Percentiles rank a stretch among this genome's conserved stretches.
phyloP scores from a whole-genome alignment of 1,140 invertebrate genomes.

The Acromyrmex heyeri region DNA sequence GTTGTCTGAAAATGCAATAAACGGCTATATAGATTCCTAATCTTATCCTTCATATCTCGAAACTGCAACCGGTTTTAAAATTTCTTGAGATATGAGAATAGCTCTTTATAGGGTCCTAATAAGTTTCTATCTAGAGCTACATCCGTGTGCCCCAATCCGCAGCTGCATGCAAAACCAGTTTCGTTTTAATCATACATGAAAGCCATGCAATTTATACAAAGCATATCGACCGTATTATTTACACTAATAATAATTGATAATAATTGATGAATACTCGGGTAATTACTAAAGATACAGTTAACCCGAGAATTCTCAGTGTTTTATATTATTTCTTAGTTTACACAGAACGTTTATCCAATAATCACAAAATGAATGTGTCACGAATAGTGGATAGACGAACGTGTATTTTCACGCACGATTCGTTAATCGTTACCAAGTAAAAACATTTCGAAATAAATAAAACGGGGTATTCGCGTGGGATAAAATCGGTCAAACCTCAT shows the following conservation, averaged over 20 bases:
- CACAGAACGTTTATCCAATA: background rate
- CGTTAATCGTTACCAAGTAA: constrained; percentile 27
- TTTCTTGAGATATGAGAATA: background rate
- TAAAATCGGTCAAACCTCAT: background rate
- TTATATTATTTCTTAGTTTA: constrained; percentile 3
- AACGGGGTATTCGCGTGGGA: constrained; percentile 2
- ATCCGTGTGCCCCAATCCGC: too few relatives aligned
- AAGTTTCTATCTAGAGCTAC: background rate
- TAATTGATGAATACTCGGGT: background rate
- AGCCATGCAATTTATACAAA: constrained; percentile 17
- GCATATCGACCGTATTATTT: background rate
- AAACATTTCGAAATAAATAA: constrained; percentile 2
- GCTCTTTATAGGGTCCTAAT: background rate
- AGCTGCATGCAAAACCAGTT: constrained; percentile 23
- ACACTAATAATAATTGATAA: constrained; percentile 15
- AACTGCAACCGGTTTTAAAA: background rate
- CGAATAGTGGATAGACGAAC: background rate
- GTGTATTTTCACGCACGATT: constrained; percentile 41
- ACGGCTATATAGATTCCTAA: background rate
- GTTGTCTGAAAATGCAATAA: background rate
- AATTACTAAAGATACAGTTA: constrained; percentile 5
- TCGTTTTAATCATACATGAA: background rate
- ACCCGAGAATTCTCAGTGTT: background rate
- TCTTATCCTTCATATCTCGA: background rate
- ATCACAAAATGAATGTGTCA: background rate